Base-by-base conservation (phyloP, 2,888 invertebrate genomes). In the Ganaspis brasiliensis region DNA sequence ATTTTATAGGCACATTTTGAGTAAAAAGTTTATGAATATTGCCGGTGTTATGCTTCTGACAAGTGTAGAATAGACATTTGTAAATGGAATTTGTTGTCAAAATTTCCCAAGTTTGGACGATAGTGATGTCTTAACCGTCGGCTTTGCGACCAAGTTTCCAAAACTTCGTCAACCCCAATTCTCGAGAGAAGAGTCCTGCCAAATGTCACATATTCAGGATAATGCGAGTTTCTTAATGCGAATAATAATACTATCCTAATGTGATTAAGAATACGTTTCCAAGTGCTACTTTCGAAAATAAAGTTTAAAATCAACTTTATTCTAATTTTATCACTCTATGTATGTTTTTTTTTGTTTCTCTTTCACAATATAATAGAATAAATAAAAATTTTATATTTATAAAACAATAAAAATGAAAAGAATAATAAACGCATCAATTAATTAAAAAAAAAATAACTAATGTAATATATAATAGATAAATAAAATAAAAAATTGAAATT, bases 61-160 rank as follows among this genome's bases (percentile, higher is more conserved):
- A 83, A 85, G 75, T 82, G 82, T 79, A 77, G 75, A 81, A 74
- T 74, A 80, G 77, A 72, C 80, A 45, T 76, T 83, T 83, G 82
- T 83, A 81, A 85, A 87, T 85, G 86, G 78, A 80, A 70, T 74
- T 77, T 75, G 76, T 86, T 86, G 83, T 82, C 85, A 82, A 85
- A 75, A 86, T 86, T 78, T 76, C 61, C 77, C 75, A 73, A 75
- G 75, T 75, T 75, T 61, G 80, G 63, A 40, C 8, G 24, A 63
- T 19, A 16, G 37, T 83, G 83, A 86, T 81, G 81, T 87, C 85
- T 86, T 86, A 86, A 85, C 81, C 79, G 76, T 79, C 79, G 80
- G 76, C 71, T 45, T 67, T 63, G 63, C 19, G 5, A n/a, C 40
- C 24, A 67, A 67, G 67, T 67, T 67, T 67, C 45, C n/a, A 21